These are phyloP conservation scores for Ispidina lecontei DNA, from an alignment of 2,797 vertebrate species.

Conservation along the genomic window DNA sequence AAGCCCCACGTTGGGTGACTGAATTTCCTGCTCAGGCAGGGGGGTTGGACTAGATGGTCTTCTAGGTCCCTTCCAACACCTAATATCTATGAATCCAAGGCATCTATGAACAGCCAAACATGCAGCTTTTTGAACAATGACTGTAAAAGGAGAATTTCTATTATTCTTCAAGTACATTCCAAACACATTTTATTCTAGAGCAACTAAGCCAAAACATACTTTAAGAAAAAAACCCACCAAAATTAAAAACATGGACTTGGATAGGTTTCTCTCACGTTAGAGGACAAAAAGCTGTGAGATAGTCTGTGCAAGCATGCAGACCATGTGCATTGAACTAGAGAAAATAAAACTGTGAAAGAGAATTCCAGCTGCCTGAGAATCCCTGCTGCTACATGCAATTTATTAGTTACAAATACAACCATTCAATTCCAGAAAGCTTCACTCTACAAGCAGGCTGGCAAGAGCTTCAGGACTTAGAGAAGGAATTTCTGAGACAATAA, in stretches of 20 bases:
- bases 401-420: not conserved
- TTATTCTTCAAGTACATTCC: not conserved
- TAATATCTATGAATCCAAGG: no score
- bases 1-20: no score
- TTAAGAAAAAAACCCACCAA: not conserved
- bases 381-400: not conserved
- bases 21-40: no score
- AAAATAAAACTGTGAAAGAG: not conserved
- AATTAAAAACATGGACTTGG: not conserved
- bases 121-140: not conserved
- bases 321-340: not conserved
- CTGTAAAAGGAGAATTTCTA: not conserved
- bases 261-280: not conserved
- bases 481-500: not conserved
- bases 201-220: not conserved
- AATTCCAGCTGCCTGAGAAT: not conserved
- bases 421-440: not conserved
- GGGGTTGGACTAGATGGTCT: no score
- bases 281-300: not conserved
- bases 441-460: not conserved
- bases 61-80: no score
- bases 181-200: not conserved
- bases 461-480: not conserved
- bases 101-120: not conserved
- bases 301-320: not conserved